phyloP scores from a whole-genome alignment of 2,113 vertebrate species.

The Myiagra hebetior region DNA sequence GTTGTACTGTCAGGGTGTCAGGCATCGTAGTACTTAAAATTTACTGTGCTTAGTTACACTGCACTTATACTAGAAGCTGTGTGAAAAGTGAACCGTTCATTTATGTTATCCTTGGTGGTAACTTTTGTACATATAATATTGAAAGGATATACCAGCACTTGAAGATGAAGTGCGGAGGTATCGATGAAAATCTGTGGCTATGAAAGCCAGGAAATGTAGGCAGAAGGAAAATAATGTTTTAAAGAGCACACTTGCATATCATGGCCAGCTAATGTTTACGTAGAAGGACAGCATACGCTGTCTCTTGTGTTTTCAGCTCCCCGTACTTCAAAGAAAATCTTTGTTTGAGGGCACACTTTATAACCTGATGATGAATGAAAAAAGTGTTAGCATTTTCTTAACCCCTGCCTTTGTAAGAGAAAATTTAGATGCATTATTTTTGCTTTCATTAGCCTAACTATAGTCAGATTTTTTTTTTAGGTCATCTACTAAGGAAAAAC shows the following conservation, averaged over 20 bases:
- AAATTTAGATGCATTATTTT: constrained; percentile 1
- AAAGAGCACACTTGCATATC: constrained; percentile 53
- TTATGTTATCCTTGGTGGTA: neutral
- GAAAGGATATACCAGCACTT: neutral
- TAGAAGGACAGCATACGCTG: constrained; percentile 45
- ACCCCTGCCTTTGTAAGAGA: constrained; percentile 1
- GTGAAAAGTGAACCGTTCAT: neutral
- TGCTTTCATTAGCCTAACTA: neutral
- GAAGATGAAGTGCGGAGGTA: constrained; percentile 7
- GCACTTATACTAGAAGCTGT: neutral
- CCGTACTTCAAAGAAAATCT: constrained; percentile 67
- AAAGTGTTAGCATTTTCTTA: constrained; percentile 36
- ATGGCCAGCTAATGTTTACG: constrained; percentile 50
- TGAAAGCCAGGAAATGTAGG: constrained; percentile 27
- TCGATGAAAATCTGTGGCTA: neutral
- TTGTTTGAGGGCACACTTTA: constrained; percentile 55
- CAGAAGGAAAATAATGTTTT: constrained; percentile 10
- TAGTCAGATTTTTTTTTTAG: neutral
- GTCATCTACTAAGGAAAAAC: neutral
- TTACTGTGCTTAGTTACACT: neutral
- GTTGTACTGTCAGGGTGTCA: neutral
- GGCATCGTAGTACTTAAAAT: neutral
- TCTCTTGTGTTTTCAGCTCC: constrained; percentile 60
- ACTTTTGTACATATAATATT: neutral
- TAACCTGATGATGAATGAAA: constrained; percentile 54